These are phyloP conservation scores for Lithobius niger DNA, from an alignment of 1,140 invertebrate genomes.

Conservation along the genomic window DNA sequence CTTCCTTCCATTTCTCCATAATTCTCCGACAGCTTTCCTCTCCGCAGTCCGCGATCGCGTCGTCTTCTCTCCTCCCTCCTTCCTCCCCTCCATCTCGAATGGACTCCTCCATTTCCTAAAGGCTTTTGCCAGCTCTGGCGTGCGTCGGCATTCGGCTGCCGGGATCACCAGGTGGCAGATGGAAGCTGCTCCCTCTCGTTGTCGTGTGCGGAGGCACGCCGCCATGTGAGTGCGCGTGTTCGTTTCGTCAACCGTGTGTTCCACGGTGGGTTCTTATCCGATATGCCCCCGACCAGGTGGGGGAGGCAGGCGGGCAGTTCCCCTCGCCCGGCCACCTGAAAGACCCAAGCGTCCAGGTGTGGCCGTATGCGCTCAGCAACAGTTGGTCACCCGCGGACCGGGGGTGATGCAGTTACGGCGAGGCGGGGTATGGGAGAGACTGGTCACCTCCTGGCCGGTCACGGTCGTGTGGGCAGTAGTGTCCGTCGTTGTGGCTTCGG, in stretches of 20 bases:
- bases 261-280: neutral
- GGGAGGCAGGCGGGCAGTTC: neutral
- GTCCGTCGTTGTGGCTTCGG: slow-evolving; percentile 25
- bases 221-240: too few species aligned
- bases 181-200: neutral
- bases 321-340: too few species aligned
- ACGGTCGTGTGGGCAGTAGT: slow-evolving; percentile 26
- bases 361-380: neutral
- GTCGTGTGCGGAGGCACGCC: too few species aligned
- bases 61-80: neutral
- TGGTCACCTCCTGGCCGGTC: slow-evolving; percentile 15
- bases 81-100: neutral
- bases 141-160: neutral
- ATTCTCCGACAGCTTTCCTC: too few species aligned
- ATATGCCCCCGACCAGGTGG: neutral
- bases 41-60: neutral
- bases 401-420: neutral
- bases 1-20: too few species aligned
- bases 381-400: neutral
- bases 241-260: neutral
- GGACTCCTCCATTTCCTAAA: too few species aligned
- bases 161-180: neutral
- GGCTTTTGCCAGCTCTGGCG: neutral
- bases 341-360: neutral
- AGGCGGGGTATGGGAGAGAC: neutral